phyloP scores from a whole-genome alignment of 2,888 invertebrate species.

The Luperina nickerlii region DNA sequence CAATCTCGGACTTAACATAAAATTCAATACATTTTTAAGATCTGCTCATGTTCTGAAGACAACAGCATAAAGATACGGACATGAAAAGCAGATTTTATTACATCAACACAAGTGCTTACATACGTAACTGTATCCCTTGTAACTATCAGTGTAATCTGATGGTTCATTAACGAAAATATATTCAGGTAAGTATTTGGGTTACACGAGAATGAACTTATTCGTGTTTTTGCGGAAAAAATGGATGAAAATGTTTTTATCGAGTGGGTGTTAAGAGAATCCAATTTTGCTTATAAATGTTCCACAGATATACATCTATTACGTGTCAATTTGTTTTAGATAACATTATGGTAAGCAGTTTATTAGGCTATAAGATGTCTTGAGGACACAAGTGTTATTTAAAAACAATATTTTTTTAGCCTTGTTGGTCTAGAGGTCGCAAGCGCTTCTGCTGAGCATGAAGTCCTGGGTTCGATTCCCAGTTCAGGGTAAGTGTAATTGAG shows the following conservation, averaged over 20 bases:
- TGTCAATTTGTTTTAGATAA: conserved; percentile 19
- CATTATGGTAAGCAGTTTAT: conserved; percentile 10
- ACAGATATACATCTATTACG: conserved; percentile 48
- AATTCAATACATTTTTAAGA: conserved; percentile 18
- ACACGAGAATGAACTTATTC: conserved; percentile 40
- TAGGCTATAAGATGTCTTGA: background rate
- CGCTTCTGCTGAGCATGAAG: no score
- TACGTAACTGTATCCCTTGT: conserved; percentile 41
- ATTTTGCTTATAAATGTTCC: conserved; percentile 47
- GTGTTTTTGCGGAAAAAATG: conserved; percentile 46
- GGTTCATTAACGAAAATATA: conserved; percentile 62
- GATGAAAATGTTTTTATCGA: conserved; percentile 34
- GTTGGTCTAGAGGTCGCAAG: no score
- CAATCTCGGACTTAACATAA: conserved; percentile 24
- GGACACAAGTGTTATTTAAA: background rate
- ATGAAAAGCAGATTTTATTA: conserved; percentile 56
- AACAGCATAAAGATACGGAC: conserved; percentile 18
- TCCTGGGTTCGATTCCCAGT: no score
- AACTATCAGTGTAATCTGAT: conserved; percentile 49
- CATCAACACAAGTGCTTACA: conserved; percentile 26
- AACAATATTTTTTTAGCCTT: background rate
- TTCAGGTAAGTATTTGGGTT: conserved; percentile 55
- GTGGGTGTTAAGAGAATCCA: conserved; percentile 47
- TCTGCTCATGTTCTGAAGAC: conserved; percentile 26
- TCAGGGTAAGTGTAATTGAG: no score